Conservation (phyloP, 1,140 invertebrate species). For the Ruditapes philippinarum region DNA sequence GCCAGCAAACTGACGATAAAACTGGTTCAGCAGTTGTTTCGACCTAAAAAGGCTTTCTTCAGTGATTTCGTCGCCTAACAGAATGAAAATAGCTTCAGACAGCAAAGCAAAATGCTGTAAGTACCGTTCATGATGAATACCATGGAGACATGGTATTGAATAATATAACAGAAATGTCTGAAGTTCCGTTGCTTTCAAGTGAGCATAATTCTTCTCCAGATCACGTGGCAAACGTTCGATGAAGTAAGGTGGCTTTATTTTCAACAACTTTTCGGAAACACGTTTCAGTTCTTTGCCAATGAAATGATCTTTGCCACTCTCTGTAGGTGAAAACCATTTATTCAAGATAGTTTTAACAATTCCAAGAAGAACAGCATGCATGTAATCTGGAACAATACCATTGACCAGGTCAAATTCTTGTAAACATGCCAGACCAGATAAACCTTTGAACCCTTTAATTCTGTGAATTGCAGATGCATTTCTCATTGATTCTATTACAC, state of each 20-base stretch:
- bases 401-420: conserved; percentile 51
- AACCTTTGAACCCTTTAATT: conserved; percentile 50
- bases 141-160: conserved; percentile 47
- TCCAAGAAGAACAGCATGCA: conserved; percentile 63
- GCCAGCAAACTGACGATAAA: conserved; percentile 47
- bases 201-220: conserved; percentile 59
- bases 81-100: conserved; percentile 35
- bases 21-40: conserved; percentile 15
- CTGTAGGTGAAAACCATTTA: conserved; percentile 65
- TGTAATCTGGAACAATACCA: conserved; percentile 66
- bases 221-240: conserved; percentile 66
- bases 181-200: conserved; percentile 68
- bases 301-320: conserved; percentile 43
- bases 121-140: conserved; percentile 26
- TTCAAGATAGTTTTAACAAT: conserved; percentile 35
- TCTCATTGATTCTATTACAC: too few relatives aligned
- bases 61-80: conserved; percentile 54
- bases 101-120: conserved; percentile 40
- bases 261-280: conserved; percentile 40
- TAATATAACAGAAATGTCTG: conserved; percentile 52
- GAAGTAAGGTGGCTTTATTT: conserved; percentile 54
- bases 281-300: conserved; percentile 55
- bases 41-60: not conserved
- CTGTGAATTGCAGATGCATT: not conserved
- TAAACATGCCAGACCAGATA: conserved; percentile 42